Conservation (phyloP, 2,797 vertebrate species). For the Myotis vivesi region DNA sequence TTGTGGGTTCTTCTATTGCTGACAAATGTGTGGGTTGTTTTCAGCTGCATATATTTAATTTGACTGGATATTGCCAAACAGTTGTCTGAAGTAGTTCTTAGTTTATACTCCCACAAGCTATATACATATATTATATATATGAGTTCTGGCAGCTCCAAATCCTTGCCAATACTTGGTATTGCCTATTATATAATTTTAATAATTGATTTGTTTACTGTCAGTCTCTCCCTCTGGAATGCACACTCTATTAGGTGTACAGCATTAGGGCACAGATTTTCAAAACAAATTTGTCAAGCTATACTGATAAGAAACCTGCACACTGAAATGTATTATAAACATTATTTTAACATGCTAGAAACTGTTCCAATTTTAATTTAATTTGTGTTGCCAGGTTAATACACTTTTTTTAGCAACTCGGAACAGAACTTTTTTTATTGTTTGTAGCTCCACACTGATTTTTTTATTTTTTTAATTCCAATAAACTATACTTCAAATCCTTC, state of each 20-base stretch:
- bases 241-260: neutral
- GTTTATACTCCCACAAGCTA: neutral
- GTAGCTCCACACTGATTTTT: neutral
- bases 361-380: neutral
- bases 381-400: neutral
- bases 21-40: neutral
- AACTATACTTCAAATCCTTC: neutral
- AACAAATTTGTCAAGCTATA: neutral
- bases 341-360: neutral
- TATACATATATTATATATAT: neutral
- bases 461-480: neutral
- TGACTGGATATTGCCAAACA: neutral
- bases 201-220: neutral
- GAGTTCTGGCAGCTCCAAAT: neutral
- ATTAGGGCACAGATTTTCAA: neutral
- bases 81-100: neutral
- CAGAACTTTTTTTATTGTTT: neutral
- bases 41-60: neutral
- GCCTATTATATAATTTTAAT: neutral
- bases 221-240: neutral
- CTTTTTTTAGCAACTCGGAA: neutral
- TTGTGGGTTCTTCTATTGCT: no score
- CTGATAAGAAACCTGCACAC: neutral
- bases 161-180: no score
- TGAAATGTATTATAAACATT: neutral